Base-by-base conservation (phyloP, 2,113 vertebrate species). In the Pavo muticus region DNA sequence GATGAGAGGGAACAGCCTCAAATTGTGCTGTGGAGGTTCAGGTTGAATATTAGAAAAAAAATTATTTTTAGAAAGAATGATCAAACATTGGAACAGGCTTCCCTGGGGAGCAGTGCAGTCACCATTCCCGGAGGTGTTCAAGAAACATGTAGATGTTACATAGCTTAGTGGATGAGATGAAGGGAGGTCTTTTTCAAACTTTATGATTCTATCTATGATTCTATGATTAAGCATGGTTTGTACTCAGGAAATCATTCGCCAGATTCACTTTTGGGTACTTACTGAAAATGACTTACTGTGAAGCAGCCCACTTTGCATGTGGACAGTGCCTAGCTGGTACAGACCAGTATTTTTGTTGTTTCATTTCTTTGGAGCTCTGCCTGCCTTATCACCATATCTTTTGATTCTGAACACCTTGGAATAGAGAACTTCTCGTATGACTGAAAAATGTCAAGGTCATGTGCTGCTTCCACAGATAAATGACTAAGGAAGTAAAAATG, bases 361-460 rank as follows among this genome's bases (percentile, higher is more conserved):
- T 47, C 25, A 35, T 54, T 25, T 13, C 2, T 1, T 4, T 5
- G 8, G 39, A 88, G 21, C 52, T 79, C 79, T 71, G 61, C 42
- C n/a, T 71, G 16, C 12, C 5, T 15, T 74, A 68, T 54, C 61
- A 24, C 29, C 0, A 0, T 14, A 29, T 32, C n/a, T 87, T 54
- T 82, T 56, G 37, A 59, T 64, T 59, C 17, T 17, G 30, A 76
- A 47, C 9, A 42, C 14, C 6, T 6, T 39, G 10, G 11, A 39
- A 11, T 25, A 60, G 0, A 4, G 23, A 85, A 56, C 17, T 35
- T 74, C 45, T 45, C 24, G 23, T 29, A 4, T 18, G 20, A 29
- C 40, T 82, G 59, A 20, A 25, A 42, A 70, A 39, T 29, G 20
- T 10, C 44, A 25, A 0, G 2, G 14, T 88, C 16, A 20, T 4